Conservation (phyloP, 2,113 vertebrate species). For the Chrysochloris asiatica region DNA sequence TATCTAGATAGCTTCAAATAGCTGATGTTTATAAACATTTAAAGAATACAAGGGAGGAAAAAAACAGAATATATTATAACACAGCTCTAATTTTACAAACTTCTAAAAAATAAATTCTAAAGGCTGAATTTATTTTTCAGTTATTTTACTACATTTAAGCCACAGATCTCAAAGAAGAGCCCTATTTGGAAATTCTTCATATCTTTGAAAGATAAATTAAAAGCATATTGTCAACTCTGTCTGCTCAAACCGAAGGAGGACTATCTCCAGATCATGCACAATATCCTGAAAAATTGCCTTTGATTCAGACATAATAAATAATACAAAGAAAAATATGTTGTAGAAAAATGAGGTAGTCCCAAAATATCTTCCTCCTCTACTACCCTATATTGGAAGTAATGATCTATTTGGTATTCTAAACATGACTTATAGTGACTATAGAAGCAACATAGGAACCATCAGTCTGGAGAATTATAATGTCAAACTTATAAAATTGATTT, state of each 20-base stretch:
- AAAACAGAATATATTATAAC: neutral
- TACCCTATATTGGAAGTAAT: neutral
- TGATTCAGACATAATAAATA: neutral
- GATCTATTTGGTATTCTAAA: neutral
- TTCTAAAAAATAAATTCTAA: neutral
- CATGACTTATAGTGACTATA: neutral
- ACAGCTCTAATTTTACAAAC: neutral
- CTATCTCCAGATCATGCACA: neutral
- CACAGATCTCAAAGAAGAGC: neutral
- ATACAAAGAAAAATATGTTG: neutral
- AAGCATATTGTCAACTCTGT: neutral
- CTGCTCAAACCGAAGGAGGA: neutral
- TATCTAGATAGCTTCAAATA: neutral
- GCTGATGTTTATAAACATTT: neutral
- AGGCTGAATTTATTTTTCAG: neutral
- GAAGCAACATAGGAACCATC: neutral
- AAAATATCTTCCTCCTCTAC: neutral
- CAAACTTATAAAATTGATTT: slow-evolving; percentile 11
- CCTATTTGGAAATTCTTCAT: neutral
- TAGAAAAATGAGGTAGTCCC: neutral
- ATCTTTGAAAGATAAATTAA: neutral
- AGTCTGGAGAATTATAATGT: neutral
- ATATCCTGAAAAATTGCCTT: neutral
- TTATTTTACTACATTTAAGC: neutral
- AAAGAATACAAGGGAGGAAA: neutral